Evolutionary conservation across 2,113 vertebrate genomes (phyloP).

Genomic region (Nyctibius bracteatus): DNA sequence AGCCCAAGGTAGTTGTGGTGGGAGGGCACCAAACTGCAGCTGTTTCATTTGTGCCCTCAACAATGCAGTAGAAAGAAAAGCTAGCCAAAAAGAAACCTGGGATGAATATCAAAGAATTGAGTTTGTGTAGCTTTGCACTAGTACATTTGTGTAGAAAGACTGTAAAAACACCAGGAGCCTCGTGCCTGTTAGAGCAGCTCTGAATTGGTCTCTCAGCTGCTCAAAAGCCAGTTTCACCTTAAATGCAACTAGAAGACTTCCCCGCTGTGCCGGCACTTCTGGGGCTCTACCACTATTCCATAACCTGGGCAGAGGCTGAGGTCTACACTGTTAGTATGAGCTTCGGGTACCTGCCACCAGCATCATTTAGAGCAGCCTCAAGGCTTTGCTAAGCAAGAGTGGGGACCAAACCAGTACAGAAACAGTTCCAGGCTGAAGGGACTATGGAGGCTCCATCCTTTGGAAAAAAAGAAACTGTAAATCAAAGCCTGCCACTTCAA

Average conservation of each 20-base stretch:
- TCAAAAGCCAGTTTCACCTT: neutral
- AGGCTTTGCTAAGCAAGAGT: neutral
- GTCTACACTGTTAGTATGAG: neutral
- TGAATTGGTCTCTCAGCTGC: neutral
- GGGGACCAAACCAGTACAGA: neutral
- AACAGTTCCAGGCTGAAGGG: neutral
- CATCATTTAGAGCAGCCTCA: neutral
- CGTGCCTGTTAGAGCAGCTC: neutral
- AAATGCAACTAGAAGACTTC: neutral
- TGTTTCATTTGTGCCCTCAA: neutral
- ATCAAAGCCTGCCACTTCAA: neutral
- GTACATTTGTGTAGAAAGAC: accelerated
- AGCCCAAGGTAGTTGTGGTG: neutral
- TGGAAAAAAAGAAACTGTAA: neutral
- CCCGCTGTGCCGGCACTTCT: neutral
- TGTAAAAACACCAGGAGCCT: neutral
- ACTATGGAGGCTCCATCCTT: neutral
- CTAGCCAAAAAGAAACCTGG: neutral
- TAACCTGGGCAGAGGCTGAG: neutral
- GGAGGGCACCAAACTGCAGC: neutral
- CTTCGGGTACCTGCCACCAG: neutral
- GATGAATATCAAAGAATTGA: neutral
- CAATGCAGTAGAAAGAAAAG: neutral
- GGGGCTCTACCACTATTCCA: neutral
- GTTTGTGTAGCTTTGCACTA: neutral